A percentile compares a stretch with the other conserved stretches of the same genome.
Evolutionary conservation across 2,797 vertebrate species (phyloP).

Genomic region (Oreonectes daqikongensis): DNA sequence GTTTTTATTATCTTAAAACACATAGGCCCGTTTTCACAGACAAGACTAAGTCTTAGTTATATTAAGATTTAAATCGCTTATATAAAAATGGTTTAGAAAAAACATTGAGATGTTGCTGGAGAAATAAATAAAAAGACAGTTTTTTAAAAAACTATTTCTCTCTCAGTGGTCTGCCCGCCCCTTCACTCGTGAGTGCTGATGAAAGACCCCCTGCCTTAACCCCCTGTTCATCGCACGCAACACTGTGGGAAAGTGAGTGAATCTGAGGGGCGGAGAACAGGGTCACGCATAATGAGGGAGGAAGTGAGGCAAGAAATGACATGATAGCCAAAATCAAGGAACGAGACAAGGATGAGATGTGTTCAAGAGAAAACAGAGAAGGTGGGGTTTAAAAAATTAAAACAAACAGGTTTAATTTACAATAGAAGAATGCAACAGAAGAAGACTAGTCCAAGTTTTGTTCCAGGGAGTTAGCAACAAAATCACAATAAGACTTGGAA

Average conservation of each 20-base stretch:
- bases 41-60: too few species aligned
- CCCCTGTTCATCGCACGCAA: constrained; percentile 72
- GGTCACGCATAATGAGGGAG: constrained; percentile 13
- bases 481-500: too few species aligned
- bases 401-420: background rate
- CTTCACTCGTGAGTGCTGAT: constrained; percentile 71
- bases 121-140: constrained; percentile 77
- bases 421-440: too few species aligned
- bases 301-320: constrained; percentile 25
- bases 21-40: too few species aligned
- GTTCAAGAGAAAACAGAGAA: background rate
- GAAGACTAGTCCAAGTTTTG: too few species aligned
- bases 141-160: constrained; percentile 74
- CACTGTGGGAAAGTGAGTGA: constrained; percentile 52
- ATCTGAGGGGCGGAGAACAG: constrained; percentile 47
- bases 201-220: constrained; percentile 70
- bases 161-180: constrained; percentile 56
- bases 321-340: background rate
- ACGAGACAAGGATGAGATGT: background rate
- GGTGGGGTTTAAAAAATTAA: background rate
- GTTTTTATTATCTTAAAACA: too few species aligned
- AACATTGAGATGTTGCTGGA: too few species aligned
- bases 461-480: too few species aligned
- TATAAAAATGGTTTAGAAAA: too few species aligned
- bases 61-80: too few species aligned